Conservation (phyloP, 1,140 invertebrate genomes). For the Aphaenogaster floridana region DNA sequence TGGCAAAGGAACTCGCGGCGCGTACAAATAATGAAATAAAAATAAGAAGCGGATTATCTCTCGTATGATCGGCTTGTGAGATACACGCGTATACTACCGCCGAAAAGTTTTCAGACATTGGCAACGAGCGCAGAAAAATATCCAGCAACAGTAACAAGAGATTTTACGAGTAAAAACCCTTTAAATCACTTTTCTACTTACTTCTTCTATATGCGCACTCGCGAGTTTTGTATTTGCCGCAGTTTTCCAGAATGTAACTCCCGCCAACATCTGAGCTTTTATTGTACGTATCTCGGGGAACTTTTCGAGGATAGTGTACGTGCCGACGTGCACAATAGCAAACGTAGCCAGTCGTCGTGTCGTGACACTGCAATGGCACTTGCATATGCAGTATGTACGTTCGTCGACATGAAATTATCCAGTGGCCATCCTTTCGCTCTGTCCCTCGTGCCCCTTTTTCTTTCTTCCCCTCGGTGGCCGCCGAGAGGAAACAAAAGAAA, state of each 20-base stretch:
- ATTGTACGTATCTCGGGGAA: neutral
- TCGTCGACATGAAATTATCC: conserved; percentile 68
- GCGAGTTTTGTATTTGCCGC: neutral
- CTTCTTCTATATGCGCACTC: neutral
- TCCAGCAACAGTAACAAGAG: neutral
- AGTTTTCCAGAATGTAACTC: neutral
- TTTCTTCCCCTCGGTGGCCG: neutral
- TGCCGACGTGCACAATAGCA: conserved; percentile 36
- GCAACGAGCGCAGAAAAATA: neutral
- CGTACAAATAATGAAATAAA: neutral
- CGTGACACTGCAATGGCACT: conserved; percentile 60
- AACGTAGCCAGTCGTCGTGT: conserved; percentile 8
- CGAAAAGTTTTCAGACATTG: conserved; percentile 2
- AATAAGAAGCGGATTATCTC: neutral
- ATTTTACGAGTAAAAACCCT: neutral
- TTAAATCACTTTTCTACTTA: neutral
- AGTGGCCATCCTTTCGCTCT: conserved; percentile 49
- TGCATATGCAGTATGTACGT: conserved; percentile 63
- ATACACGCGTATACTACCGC: neutral
- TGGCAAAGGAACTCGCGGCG: neutral
- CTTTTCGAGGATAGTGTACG: conserved; percentile 27
- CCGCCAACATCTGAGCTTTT: neutral
- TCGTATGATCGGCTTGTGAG: neutral
- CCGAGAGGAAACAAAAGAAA: conserved; percentile 47
- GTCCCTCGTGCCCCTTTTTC: conserved; percentile 24